Percentiles rank a stretch among this genome's conserved stretches.
phyloP scores from a whole-genome alignment of 2,797 vertebrate genomes.

The Pipistrellus pygmaeus region DNA sequence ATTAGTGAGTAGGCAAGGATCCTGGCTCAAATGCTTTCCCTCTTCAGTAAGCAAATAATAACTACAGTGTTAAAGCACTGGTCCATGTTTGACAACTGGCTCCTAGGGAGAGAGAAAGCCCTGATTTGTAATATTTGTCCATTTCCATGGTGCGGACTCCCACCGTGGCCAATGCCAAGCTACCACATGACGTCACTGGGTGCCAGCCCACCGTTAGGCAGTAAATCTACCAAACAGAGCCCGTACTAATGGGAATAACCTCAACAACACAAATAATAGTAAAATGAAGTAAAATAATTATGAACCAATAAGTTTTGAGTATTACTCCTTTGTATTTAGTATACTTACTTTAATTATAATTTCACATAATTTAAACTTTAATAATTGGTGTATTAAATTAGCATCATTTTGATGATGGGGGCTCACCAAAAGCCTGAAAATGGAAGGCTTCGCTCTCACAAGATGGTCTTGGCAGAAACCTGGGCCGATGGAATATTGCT shows the following conservation, averaged over 20 bases:
- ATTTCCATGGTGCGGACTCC: neutral
- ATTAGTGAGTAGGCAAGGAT: neutral
- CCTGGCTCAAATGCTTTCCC: neutral
- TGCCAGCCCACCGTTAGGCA: neutral
- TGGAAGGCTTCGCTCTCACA: neutral
- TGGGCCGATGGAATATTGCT: neutral
- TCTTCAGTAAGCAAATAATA: constrained; percentile 3
- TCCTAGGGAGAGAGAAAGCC: neutral
- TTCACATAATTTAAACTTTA: constrained; percentile 12
- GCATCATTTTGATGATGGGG: neutral
- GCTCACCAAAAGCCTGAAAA: neutral
- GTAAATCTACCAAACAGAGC: neutral
- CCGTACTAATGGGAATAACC: neutral
- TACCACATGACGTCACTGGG: neutral
- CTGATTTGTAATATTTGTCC: neutral
- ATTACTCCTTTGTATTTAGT: constrained; percentile 48
- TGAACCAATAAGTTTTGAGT: neutral
- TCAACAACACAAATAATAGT: neutral
- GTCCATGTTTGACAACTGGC: neutral
- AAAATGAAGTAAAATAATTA: constrained; percentile 10
- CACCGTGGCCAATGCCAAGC: neutral
- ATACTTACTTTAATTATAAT: neutral
- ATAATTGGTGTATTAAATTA: neutral
- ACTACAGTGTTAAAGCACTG: neutral
- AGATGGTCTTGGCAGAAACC: constrained; percentile 21